phyloP scores from a whole-genome alignment of 2,888 invertebrate genomes.

The Brachylomia viminalis region DNA sequence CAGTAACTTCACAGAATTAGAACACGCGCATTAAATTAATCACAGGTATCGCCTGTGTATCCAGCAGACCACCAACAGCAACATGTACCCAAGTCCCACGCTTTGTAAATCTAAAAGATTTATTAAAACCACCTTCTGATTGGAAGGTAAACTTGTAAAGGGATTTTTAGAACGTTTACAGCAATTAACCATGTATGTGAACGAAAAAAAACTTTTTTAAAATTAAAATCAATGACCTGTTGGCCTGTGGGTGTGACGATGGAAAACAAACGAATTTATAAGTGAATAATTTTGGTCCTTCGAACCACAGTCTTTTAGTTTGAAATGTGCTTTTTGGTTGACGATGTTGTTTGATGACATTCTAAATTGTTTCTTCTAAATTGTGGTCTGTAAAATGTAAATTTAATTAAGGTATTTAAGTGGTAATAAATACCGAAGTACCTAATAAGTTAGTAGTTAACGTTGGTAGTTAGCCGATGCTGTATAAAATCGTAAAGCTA shows the following conservation, averaged over 20 bases:
- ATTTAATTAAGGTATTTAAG: background rate
- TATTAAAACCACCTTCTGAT: slow-evolving; percentile 47
- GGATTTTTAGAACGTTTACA: slow-evolving; percentile 37
- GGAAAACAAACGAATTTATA: background rate
- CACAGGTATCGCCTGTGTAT: background rate
- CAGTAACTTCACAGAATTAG: background rate
- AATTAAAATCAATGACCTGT: background rate
- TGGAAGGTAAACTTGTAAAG: slow-evolving; percentile 25
- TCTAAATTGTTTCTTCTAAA: too few species aligned
- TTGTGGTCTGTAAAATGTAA: too few species aligned
- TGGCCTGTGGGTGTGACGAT: background rate
- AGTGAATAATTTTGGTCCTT: background rate
- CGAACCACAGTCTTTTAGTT: background rate
- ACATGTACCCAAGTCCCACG: slow-evolving; percentile 38
- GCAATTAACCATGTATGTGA: slow-evolving; percentile 21
- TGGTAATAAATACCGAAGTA: background rate
- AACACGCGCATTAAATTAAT: background rate
- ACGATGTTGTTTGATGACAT: background rate
- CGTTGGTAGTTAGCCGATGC: slow-evolving; percentile 25
- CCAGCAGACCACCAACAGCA: slow-evolving; percentile 19
- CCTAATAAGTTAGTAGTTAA: slow-evolving; percentile 8
- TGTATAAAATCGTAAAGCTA: slow-evolving; percentile 8
- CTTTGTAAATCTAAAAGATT: slow-evolving; percentile 44
- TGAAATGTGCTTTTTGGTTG: background rate
- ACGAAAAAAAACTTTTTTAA: background rate